Percentiles rank a stretch among this genome's conserved stretches.
These are phyloP conservation scores for Ataeniobius toweri DNA, from an alignment of 2,797 vertebrate genomes.

Conservation along the genomic window DNA sequence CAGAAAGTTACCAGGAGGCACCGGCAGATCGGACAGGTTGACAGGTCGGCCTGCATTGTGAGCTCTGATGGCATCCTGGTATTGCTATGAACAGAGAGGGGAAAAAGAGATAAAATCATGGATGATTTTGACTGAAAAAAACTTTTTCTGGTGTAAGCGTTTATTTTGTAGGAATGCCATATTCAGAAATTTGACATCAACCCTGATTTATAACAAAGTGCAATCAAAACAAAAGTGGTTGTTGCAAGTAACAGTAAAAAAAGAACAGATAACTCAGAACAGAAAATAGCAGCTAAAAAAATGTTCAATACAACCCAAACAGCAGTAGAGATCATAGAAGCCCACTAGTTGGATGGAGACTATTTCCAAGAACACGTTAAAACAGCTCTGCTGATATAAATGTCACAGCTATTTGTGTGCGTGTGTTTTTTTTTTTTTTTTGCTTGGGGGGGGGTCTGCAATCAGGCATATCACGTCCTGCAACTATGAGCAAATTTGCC, in stretches of 20 bases:
- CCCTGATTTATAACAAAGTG: neutral
- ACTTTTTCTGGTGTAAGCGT: too few relatives aligned
- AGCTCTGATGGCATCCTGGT: constrained; percentile 88
- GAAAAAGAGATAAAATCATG: constrained; percentile 1
- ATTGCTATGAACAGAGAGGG: constrained; percentile 82
- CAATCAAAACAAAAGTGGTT: neutral
- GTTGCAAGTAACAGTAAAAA: neutral
- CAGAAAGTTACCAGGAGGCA: constrained; percentile 85
- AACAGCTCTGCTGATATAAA: neutral
- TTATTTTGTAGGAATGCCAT: too few relatives aligned
- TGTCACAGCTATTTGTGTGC: too few relatives aligned
- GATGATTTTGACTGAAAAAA: neutral
- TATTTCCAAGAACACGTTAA: neutral
- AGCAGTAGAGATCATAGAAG: neutral
- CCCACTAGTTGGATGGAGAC: neutral
- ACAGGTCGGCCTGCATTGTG: constrained; percentile 86
- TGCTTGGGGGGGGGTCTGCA: neutral
- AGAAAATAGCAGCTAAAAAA: neutral
- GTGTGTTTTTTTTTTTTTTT: too few relatives aligned
- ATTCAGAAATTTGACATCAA: too few relatives aligned
- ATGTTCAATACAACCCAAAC: neutral
- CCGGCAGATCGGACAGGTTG: constrained; percentile 85
- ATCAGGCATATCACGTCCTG: neutral
- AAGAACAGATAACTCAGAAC: neutral
- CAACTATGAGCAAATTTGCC: neutral